phyloP scores from a whole-genome alignment of 2,113 vertebrate species.

The Orthochromis indermauri region DNA sequence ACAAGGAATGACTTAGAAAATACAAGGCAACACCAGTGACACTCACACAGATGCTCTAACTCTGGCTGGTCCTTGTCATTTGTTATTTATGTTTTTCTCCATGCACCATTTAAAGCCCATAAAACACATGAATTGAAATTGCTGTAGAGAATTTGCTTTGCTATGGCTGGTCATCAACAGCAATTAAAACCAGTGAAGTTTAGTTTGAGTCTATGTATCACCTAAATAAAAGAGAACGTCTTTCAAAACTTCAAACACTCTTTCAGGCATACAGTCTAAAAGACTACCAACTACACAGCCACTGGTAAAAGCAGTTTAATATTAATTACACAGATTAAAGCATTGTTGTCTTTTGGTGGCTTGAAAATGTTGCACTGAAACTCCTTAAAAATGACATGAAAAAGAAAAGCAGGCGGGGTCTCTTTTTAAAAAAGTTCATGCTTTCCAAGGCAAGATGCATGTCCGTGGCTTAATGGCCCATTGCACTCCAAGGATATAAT shows the following conservation, averaged over 20 bases:
- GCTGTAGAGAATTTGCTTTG: background rate
- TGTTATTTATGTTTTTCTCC: background rate
- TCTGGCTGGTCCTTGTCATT: background rate
- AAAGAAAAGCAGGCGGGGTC: conserved; percentile 78
- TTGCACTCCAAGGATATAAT: background rate
- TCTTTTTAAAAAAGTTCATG: conserved; percentile 66
- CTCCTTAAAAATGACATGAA: conserved; percentile 76
- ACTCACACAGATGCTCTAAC: background rate
- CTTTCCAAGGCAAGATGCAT: background rate
- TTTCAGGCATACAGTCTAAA: conserved; percentile 39
- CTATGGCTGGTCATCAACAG: background rate
- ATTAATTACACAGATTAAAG: background rate
- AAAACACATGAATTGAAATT: background rate
- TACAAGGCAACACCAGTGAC: background rate
- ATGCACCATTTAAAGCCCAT: background rate
- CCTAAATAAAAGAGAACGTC: background rate
- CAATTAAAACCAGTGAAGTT: background rate
- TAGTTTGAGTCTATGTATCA: background rate
- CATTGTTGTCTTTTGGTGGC: background rate
- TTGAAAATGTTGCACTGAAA: conserved; percentile 65
- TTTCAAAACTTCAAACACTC: background rate
- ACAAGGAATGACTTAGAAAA: background rate
- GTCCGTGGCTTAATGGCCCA: background rate
- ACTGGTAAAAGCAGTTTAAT: background rate
- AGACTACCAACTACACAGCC: conserved; percentile 36